Percentiles rank a stretch among this genome's conserved stretches.
These are phyloP conservation scores for Magallana nippona DNA, from an alignment of 2,888 invertebrate species.

Conservation along the genomic window DNA sequence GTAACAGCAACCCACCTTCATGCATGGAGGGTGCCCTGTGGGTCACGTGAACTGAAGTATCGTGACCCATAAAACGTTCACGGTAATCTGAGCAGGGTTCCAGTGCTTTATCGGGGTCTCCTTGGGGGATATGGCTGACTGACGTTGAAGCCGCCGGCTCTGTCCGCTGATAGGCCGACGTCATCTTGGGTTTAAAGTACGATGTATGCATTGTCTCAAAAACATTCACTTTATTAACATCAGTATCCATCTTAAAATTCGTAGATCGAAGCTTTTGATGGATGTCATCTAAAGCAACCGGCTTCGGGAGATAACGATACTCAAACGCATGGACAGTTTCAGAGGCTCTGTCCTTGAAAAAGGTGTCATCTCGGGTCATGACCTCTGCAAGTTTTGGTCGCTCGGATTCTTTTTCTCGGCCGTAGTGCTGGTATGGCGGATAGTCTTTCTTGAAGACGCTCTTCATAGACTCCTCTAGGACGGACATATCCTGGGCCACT, in stretches of 20 bases:
- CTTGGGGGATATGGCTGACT: constrained; percentile 71
- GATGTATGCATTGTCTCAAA: constrained; percentile 73
- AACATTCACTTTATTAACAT: constrained; percentile 69
- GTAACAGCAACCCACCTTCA: constrained; percentile 62
- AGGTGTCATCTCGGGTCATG: constrained; percentile 72
- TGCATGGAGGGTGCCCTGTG: constrained; percentile 70
- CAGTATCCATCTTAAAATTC: constrained; percentile 77
- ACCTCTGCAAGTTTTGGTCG: constrained; percentile 73
- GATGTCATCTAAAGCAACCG: constrained; percentile 65
- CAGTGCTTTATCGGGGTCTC: constrained; percentile 71
- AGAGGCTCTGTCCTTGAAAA: constrained; percentile 70
- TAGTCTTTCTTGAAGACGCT: constrained; percentile 75
- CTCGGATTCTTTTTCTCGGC: constrained; percentile 61
- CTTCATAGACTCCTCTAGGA: constrained; percentile 63
- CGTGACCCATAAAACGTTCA: constrained; percentile 71
- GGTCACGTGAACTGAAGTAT: constrained; percentile 64
- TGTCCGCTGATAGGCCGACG: constrained; percentile 50
- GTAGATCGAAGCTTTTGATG: constrained; percentile 69
- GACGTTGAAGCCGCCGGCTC: constrained; percentile 55
- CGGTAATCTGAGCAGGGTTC: constrained; percentile 74
- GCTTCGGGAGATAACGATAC: constrained; percentile 62
- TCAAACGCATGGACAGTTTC: constrained; percentile 71
- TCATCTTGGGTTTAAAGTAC: constrained; percentile 71
- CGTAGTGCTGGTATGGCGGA: constrained; percentile 63
- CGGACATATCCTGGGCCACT: constrained; percentile 69